phyloP scores from a whole-genome alignment of 37 sponge, comb jelly and placozoan genomes.

The Eunapius fragilis region DNA sequence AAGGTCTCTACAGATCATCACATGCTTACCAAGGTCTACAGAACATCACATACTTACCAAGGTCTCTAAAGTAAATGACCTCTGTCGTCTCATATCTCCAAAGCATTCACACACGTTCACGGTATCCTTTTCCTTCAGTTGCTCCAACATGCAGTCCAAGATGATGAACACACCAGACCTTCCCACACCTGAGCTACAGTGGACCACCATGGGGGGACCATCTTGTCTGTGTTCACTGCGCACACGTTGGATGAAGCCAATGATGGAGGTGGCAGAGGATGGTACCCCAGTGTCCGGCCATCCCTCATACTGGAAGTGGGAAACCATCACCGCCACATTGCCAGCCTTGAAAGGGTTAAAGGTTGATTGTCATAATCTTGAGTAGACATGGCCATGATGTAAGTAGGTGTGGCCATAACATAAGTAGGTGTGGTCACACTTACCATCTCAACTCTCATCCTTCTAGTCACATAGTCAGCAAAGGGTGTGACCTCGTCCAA shows the following conservation, averaged over 20 bases:
- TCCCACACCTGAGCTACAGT: slow-evolving; percentile 78
- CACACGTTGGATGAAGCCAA: slow-evolving; percentile 54
- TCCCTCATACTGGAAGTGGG: slow-evolving; percentile 60
- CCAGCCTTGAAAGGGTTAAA: slow-evolving; percentile 17
- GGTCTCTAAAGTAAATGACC: slow-evolving; percentile 76
- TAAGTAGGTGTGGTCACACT: neutral
- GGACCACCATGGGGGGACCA: slow-evolving; percentile 46
- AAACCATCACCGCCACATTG: slow-evolving; percentile 11
- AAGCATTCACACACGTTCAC: slow-evolving; percentile 44
- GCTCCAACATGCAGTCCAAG: slow-evolving; percentile 52
- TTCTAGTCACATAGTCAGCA: slow-evolving; percentile 53
- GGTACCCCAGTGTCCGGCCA: slow-evolving; percentile 86
- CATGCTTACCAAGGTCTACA: neutral
- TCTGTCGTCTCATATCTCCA: slow-evolving; percentile 49
- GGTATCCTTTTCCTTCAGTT: slow-evolving; percentile 27
- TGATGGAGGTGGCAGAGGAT: slow-evolving; percentile 58
- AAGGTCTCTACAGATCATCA: too few relatives aligned
- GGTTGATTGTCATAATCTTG: too few relatives aligned
- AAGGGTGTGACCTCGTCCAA: slow-evolving; percentile 8
- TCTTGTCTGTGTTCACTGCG: slow-evolving; percentile 31
- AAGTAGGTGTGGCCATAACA: neutral
- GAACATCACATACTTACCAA: slow-evolving; percentile 38
- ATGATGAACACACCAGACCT: slow-evolving; percentile 66
- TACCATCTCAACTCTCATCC: slow-evolving; percentile 29
- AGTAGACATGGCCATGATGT: neutral